Percentiles rank a stretch among this genome's conserved stretches.
Evolutionary conservation across 2,113 vertebrate genomes (phyloP).

Genomic region (Chrysemys picta): DNA sequence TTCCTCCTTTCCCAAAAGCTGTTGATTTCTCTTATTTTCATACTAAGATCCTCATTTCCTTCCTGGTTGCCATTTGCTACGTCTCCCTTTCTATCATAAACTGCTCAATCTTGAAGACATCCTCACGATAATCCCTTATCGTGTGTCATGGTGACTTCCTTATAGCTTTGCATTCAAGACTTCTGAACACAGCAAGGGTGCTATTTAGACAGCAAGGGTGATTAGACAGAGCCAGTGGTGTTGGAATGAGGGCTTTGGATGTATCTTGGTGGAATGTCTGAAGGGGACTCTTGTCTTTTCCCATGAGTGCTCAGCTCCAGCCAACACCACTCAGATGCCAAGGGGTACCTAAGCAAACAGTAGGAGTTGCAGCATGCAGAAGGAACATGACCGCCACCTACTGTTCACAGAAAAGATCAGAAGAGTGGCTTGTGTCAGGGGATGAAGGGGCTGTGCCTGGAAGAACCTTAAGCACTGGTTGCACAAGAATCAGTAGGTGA

Average conservation of each 20-base stretch:
- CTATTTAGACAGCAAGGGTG: not conserved
- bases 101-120: not conserved
- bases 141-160: not conserved
- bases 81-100: not conserved
- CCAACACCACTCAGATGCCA: not conserved
- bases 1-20: not conserved
- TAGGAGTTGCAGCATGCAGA: not conserved
- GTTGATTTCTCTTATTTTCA: not conserved
- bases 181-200: not conserved
- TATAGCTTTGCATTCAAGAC: not conserved
- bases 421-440: not conserved
- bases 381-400: not conserved
- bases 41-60: not conserved
- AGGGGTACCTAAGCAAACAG: not conserved
- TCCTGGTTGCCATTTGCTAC: not conserved
- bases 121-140: not conserved
- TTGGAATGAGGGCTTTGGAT: not conserved
- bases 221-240: not conserved
- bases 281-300: not conserved
- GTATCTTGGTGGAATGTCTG: not conserved
- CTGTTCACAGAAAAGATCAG: not conserved
- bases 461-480: not conserved
- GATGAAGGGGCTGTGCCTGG: not conserved
- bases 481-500: not conserved
- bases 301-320: not conserved